Conservation (phyloP, 2,797 vertebrate genomes). For the Peromyscus eremicus region DNA sequence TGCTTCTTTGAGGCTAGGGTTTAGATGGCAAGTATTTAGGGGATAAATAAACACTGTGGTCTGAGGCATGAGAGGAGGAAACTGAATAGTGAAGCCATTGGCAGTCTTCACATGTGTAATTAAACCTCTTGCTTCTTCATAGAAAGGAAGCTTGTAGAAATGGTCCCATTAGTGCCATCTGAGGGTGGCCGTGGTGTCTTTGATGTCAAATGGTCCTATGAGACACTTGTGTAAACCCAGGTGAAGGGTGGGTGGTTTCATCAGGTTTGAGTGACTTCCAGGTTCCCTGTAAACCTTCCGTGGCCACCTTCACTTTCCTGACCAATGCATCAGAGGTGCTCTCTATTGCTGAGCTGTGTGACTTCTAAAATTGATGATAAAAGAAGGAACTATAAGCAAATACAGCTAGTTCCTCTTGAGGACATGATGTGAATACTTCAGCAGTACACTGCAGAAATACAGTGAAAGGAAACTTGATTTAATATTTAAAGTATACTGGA, state of each 20-base stretch:
- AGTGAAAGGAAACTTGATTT: slow-evolving; percentile 7
- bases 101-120: too few relatives aligned
- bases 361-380: background rate
- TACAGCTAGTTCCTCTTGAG: background rate
- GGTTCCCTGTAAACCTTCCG: background rate
- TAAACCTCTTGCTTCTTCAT: background rate
- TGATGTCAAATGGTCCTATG: background rate
- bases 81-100: background rate
- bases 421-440: background rate
- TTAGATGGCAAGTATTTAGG: background rate
- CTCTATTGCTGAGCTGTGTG: background rate
- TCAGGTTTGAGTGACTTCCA: background rate
- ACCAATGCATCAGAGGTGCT: background rate
- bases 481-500: slow-evolving; percentile 34
- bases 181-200: background rate
- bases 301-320: background rate
- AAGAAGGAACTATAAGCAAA: background rate
- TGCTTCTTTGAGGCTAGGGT: background rate
- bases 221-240: background rate
- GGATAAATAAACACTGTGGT: background rate
- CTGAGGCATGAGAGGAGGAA: background rate
- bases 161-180: too few relatives aligned
- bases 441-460: background rate
- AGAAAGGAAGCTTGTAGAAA: background rate
- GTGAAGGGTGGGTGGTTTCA: background rate